Evolutionary conservation across 2,797 vertebrate species (phyloP), one percentile per base, ranked within the genome.

Genomic region (Trematomus bernacchii): DNA sequence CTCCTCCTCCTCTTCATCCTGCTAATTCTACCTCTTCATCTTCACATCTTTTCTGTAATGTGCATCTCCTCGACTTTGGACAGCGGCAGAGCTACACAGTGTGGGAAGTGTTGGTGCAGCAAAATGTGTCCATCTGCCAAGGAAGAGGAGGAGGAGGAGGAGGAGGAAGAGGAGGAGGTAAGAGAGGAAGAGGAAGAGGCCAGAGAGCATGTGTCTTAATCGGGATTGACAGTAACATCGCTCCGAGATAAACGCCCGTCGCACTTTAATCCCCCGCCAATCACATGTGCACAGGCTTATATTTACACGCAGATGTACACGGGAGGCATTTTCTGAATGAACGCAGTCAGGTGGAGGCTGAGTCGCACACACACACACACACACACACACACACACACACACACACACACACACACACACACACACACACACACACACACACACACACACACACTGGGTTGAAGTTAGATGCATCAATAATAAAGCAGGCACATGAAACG

Each of bases 91-190:
- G 80, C 67, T 65, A 18, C 62, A 68, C 19, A 73, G 76, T 63
- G 88, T 92, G 90, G 84, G 87, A 65, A 78, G 87, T 86, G 87
- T 76, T 68, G 70, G 78, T 85, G 82, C 77, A 57, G 76, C 67
- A 67, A 82, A 90, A 85, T 65, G 80, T 72, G 81, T 81, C 87
- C 83, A 86, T 88, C 84, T 91, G 90, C 86, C 86, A 84, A 75
- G 64, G 77, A 83, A 7, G 69, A 64, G 18, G 69, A 75, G 65
- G 79, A 72, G 27, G 77, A 66, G 37, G 67, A 71, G 7, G 66
- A 82, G 55, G 60, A 62, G 33, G 51, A 46, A 42, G 70, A 63
- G 14, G 79, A 60, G 46, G 68, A 69, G 48, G 80, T 6, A 8
- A 8, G 64, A 51, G 82, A 60, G 62, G 70, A 10, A 21, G 72